Conservation (phyloP, 2,797 vertebrate species). For the Bradypodion ventrale region DNA sequence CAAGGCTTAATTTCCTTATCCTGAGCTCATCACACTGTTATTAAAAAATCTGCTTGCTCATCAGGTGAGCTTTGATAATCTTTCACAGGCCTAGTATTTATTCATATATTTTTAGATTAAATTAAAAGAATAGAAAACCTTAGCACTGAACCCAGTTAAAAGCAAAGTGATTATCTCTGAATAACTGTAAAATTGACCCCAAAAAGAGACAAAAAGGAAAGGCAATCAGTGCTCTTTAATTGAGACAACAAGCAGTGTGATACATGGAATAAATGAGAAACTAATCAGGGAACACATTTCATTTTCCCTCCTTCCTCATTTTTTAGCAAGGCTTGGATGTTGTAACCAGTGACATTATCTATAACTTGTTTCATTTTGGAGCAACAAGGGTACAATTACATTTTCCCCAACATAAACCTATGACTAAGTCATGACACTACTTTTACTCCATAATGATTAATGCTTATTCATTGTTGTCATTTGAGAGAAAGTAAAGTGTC, state of each 20-base stretch:
- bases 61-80: constrained; percentile 40
- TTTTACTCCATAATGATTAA: no score
- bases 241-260: constrained; percentile 12
- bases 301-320: neutral
- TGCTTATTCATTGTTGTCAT: no score
- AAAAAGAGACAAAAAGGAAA: constrained; percentile 8
- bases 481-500: no score
- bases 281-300: neutral
- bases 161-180: constrained; percentile 37
- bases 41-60: constrained; percentile 33
- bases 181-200: constrained; percentile 28
- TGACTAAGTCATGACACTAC: no score
- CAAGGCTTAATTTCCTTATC: constrained; percentile 31
- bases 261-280: constrained; percentile 4
- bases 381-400: no score
- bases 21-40: constrained; percentile 31
- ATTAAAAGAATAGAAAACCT: constrained; percentile 34
- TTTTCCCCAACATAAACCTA: no score
- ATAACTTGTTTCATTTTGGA: neutral
- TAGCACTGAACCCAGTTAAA: constrained; percentile 32
- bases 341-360: neutral
- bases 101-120: constrained; percentile 41
- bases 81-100: constrained; percentile 27
- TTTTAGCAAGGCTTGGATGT: neutral
- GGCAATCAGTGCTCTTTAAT: constrained; percentile 10